Percentiles rank a stretch among this genome's conserved stretches.
phyloP scores from a whole-genome alignment of 2,113 vertebrate species.

The Macrotus californicus region DNA sequence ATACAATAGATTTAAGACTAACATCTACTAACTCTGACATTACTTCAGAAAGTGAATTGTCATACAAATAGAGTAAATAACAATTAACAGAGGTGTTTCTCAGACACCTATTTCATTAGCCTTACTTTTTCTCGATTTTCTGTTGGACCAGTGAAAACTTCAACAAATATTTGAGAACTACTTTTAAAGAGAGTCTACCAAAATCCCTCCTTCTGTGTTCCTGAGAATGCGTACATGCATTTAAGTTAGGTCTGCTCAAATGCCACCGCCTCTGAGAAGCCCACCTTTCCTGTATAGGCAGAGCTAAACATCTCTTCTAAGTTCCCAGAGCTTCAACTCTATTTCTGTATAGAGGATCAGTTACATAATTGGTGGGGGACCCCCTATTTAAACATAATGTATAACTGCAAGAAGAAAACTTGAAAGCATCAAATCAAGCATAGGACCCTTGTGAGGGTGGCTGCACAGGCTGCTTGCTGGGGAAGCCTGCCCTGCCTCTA shows the following conservation, averaged over 20 bases:
- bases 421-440: not conserved
- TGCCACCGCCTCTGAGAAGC: not conserved
- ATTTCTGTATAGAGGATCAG: not conserved
- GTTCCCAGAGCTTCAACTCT: not conserved
- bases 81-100: not conserved
- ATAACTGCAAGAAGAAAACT: not conserved
- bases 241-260: not conserved
- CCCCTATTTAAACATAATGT: not conserved
- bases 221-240: not conserved
- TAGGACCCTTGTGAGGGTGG: not conserved
- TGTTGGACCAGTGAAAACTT: not conserved
- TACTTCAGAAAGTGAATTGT: not conserved
- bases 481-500: not conserved
- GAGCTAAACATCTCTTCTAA: not conserved
- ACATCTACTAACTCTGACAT: not conserved
- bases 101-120: not conserved
- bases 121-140: not conserved
- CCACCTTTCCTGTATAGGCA: not conserved
- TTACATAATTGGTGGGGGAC: not conserved
- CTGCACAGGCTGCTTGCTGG: not conserved
- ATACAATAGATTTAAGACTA: not conserved
- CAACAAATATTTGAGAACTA: not conserved
- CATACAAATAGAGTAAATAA: not conserved
- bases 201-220: not conserved
- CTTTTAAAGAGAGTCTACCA: not conserved